Base-by-base conservation (phyloP, 92 coral and sea anemone genomes). In the Micromussa lordhowensis region DNA sequence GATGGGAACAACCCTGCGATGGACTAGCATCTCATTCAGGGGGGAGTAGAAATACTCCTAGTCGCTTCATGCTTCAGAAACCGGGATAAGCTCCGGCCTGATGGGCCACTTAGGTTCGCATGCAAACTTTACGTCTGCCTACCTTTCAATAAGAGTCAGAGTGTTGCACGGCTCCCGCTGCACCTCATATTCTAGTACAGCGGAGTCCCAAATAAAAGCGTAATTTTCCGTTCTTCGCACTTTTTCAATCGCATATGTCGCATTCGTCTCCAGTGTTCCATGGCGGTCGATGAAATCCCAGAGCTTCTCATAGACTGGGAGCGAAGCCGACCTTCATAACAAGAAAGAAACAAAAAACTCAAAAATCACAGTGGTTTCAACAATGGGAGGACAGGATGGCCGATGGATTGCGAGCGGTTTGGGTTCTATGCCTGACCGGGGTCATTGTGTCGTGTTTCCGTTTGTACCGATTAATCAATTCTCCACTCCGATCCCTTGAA, bases 141-240 rank as follows among this genome's bases (percentile, higher is more conserved):
- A 94, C 96, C 96, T 82, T 72, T 93, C 96, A 34, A 94, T 78
- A 18, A 94, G 88, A 13, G 81, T 94, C 81, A 94, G 86, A 1
- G 96, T 94, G 80, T 94, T 94, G 51, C 98, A 95, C 18, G 98
- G 98, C 77, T 92, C 96, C 35, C 92, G 94, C 78, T 92, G 96
- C 68, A 91, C 94, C 54, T 91, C 95, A 53, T 91, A 91, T 57
- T 91, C 93, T 85, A 95, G 75, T 34, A 95, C 92, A 32, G 96
- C 92, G 6, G 98, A 95, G 75, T 95, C 96, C 94, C 92, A 95
- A 85, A 95, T 93, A 53, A 95, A 95, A 21, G 98, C 98, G 80
- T 91, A 85, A 51, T 94, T 86, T 29, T 74, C 59, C 9, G 93
- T 91, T 31, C 78, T 83, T 34, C 96, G 81, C 18, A 90, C 96